A percentile compares a stretch with the other conserved stretches of the same genome.
These are phyloP conservation scores for Plusia festucae DNA, from an alignment of 2,888 invertebrate species.

Conservation along the genomic window DNA sequence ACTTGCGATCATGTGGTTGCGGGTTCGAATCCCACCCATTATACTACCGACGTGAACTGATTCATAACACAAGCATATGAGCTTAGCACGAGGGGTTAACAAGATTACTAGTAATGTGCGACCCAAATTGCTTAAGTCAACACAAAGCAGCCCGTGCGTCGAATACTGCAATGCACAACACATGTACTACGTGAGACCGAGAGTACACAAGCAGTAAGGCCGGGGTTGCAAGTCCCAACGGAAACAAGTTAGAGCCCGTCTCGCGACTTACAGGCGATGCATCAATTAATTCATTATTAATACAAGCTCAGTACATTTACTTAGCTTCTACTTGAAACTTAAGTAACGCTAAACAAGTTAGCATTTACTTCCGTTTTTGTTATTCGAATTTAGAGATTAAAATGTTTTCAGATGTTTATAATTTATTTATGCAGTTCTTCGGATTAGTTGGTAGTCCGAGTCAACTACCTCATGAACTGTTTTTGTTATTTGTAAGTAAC, in stretches of 20 bases:
- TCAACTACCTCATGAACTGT: too few species aligned
- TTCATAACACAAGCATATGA: too few species aligned
- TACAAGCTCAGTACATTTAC: conserved; percentile 48
- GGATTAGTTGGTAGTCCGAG: too few species aligned
- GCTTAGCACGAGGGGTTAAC: too few species aligned
- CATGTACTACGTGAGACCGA: conserved; percentile 14
- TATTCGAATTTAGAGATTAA: background rate
- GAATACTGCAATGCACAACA: conserved; percentile 14
- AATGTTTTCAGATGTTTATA: background rate
- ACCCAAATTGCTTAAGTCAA: too few species aligned
- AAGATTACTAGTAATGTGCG: too few species aligned
- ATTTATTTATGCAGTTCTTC: too few species aligned
- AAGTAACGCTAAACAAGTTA: background rate
- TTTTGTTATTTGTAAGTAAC: too few species aligned
- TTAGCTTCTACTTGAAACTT: background rate
- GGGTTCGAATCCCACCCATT: too few species aligned
- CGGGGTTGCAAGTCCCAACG: conserved; percentile 28
- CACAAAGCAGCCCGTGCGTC: background rate
- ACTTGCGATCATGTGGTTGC: too few species aligned
- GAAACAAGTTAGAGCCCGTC: conserved; percentile 52
- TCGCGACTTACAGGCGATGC: conserved; percentile 72
- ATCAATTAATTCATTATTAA: conserved; percentile 85
- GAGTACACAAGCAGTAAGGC: conserved; percentile 24
- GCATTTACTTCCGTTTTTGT: background rate
- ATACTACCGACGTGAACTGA: too few species aligned